A percentile compares a stretch with the other conserved stretches of the same genome.
phyloP scores from a whole-genome alignment of 2,113 vertebrate species.

The Neodon shergylaensis region DNA sequence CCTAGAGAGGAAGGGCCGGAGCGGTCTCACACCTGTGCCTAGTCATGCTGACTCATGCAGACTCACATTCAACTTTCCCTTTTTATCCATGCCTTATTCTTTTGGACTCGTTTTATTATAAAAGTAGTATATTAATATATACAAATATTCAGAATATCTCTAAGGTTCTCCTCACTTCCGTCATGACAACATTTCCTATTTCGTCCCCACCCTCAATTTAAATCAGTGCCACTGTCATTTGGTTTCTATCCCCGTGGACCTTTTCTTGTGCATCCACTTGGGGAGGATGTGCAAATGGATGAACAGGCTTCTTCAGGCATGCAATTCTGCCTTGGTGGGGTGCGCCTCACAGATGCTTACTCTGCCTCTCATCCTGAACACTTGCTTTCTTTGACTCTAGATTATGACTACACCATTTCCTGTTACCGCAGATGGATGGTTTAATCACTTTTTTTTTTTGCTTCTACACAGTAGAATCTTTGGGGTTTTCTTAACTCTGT shows the following conservation, averaged over 20 bases:
- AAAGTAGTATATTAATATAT: background rate
- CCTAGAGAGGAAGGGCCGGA: background rate
- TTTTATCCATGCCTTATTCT: background rate
- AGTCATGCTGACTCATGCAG: background rate
- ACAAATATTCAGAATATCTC: background rate
- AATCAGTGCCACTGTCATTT: background rate
- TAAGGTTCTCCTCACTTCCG: background rate
- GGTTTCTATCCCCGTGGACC: background rate
- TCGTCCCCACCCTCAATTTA: background rate
- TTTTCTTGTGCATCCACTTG: background rate
- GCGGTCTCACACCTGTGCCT: background rate
- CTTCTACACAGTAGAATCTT: constrained; percentile 7
- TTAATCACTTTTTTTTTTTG: background rate
- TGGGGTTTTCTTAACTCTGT: constrained; percentile 16
- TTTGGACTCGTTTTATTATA: constrained; percentile 1
- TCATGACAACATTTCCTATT: background rate
- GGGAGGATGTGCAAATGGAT: background rate
- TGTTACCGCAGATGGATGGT: background rate
- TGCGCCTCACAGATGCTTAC: background rate
- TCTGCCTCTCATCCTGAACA: background rate
- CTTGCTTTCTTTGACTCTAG: constrained; percentile 12
- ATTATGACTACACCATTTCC: constrained; percentile 25
- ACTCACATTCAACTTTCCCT: background rate
- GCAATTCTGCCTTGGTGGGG: background rate
- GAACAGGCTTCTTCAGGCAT: background rate